Base-by-base conservation (phyloP, 2,888 invertebrate species). In the Tenthredo amoena region DNA sequence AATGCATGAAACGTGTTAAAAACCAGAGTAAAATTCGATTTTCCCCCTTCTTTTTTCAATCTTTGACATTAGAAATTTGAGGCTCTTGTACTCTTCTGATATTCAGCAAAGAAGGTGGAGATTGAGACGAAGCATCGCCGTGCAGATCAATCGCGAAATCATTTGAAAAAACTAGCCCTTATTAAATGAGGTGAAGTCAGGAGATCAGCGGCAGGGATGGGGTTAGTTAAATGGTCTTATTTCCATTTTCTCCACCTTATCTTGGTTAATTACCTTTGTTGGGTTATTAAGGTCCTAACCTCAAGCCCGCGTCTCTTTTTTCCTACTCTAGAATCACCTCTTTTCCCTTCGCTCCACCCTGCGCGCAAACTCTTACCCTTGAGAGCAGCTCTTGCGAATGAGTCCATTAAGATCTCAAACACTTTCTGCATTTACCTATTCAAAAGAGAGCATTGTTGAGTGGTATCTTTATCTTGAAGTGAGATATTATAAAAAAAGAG, bases 241-340 rank as follows among this genome's bases (percentile, higher is more conserved):
- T 65, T 83, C 34, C 83, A 65, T 83, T 83, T 83, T 83, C 83
- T 68, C 37, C 71, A 47, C n/a, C 50, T 83, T 68, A 71, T 83
- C 83, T 83, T 71, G 47, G 83, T 83, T 83, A 83, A 83, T 83
- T 83, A 83, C 83, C 83, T 83, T 83, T 83, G 83, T 83, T 83
- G 71, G 50, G 83, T 83, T 83, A 83, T 71, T 71, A 83, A 65
- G 71, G 18, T 68, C 50, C 83, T 47, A 65, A 83, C 83, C 83
- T 83, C 83, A 31, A 68, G n/a, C 43, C 71, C 4, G 68, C 31
- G 47, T 21, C 5, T 47, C 68, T 47, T 62, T 71, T 40, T 83
- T 68, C 40, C 76, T 81, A 21, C 55, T 31, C 26, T 40, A 58
- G 37, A 47, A 81, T n/a, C 37, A 31, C 81, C 40, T 58, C 34